Conservation (phyloP, 2,797 vertebrate species). For the Lemur catta region DNA sequence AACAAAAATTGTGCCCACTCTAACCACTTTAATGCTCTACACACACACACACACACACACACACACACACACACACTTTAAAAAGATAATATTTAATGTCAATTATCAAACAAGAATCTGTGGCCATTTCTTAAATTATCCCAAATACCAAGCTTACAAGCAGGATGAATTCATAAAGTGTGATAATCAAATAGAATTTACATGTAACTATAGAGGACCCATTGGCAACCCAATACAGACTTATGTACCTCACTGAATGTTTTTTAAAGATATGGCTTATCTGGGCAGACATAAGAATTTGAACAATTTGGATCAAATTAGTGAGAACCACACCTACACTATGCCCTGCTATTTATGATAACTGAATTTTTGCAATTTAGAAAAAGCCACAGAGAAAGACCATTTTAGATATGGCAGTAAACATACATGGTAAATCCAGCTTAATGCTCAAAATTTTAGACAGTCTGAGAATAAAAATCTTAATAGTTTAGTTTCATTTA, state of each 20-base stretch:
- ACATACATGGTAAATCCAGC: not conserved
- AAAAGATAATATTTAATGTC: conserved; percentile 17
- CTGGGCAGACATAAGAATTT: conserved; percentile 20
- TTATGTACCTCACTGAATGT: not conserved
- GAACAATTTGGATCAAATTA: conserved; percentile 56
- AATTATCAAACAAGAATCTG: not conserved
- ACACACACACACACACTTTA: not conserved
- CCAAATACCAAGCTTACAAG: not conserved
- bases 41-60: not conserved
- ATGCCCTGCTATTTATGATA: not conserved
- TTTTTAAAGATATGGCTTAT: conserved; percentile 45
- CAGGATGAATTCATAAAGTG: not conserved
- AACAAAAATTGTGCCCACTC: not conserved
- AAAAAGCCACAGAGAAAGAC: conserved; percentile 12
- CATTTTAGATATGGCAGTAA: not conserved
- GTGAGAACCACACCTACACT: not conserved
- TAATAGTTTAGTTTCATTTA: not conserved
- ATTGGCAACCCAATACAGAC: not conserved
- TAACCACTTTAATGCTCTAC: not conserved
- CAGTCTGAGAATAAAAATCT: not conserved
- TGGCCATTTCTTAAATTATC: not conserved
- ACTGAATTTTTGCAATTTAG: conserved; percentile 37
- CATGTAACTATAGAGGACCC: not conserved
- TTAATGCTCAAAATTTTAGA: not conserved
- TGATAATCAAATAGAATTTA: not conserved